Conservation (phyloP, 2,113 vertebrate species). For the Catharus bicknelli region DNA sequence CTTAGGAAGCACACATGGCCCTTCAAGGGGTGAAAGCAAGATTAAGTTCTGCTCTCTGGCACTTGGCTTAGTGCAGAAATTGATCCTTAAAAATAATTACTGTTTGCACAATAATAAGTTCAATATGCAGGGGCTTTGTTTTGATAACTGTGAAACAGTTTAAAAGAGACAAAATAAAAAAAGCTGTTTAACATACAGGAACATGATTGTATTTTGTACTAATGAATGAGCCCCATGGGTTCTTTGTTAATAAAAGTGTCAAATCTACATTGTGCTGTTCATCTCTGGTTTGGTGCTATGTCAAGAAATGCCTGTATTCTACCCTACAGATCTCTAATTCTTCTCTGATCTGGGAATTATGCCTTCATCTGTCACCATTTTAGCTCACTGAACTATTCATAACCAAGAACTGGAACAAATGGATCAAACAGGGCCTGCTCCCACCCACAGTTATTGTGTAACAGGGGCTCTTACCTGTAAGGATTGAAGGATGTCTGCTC, state of each 20-base stretch:
- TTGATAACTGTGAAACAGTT: slow-evolving; percentile 73
- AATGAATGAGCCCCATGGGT: slow-evolving; percentile 78
- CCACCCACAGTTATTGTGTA: background rate
- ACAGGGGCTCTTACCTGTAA: background rate
- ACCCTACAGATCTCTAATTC: background rate
- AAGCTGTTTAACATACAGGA: slow-evolving; percentile 65
- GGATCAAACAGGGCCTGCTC: background rate
- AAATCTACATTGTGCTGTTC: background rate
- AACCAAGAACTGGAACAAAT: background rate
- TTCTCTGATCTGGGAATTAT: background rate
- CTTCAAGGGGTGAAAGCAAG: slow-evolving; percentile 31
- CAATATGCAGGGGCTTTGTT: slow-evolving; percentile 68
- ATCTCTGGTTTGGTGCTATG: background rate
- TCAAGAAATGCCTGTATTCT: background rate
- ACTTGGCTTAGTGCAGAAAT: slow-evolving; percentile 51
- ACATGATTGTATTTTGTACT: slow-evolving; percentile 80
- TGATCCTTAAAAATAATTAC: slow-evolving; percentile 62
- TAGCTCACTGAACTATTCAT: background rate
- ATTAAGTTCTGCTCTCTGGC: slow-evolving; percentile 52
- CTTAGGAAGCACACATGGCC: slow-evolving; percentile 22
- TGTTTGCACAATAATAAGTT: slow-evolving; percentile 72
- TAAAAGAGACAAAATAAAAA: slow-evolving; percentile 61
- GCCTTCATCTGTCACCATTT: background rate
- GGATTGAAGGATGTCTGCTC: background rate
- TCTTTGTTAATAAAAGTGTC: slow-evolving; percentile 80